Conservation (phyloP, 2,113 vertebrate genomes). For the Gorsachius goisagi region DNA sequence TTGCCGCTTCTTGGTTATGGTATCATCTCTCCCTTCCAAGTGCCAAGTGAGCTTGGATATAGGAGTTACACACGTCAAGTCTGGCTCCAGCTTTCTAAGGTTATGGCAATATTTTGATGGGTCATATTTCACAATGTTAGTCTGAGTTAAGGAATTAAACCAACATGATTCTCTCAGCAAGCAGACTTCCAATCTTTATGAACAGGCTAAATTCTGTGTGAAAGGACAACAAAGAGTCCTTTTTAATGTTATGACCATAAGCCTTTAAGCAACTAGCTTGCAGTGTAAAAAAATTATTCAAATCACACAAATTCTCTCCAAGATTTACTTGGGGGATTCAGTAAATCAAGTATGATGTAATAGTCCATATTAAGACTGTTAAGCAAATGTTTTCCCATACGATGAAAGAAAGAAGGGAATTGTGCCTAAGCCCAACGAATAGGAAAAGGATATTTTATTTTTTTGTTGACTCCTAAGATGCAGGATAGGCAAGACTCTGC, state of each 20-base stretch:
- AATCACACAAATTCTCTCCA: neutral
- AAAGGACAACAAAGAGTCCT: neutral
- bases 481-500: conserved; percentile 90
- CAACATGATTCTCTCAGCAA: neutral
- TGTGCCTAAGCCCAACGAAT: neutral
- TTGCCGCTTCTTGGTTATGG: conserved; percentile 79
- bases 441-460: conserved; percentile 87
- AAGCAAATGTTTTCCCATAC: neutral
- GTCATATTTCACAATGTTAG: conserved; percentile 86
- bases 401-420: neutral
- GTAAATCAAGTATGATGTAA: neutral
- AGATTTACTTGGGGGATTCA: neutral
- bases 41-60: conserved; percentile 86
- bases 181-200: neutral
- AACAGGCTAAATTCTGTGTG: neutral
- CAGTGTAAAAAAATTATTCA: neutral
- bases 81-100: conserved; percentile 82
- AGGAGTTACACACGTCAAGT: conserved; percentile 58
- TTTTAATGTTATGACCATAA: neutral
- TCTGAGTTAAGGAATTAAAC: conserved; percentile 74
- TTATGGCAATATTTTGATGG: conserved; percentile 97
- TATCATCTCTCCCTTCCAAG: conserved; percentile 76
- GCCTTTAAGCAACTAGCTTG: neutral
- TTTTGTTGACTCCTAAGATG: conserved; percentile 79
- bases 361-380: neutral